Evolutionary conservation across 1,140 invertebrate genomes (phyloP), one percentile per base, ranked within the genome.

Genomic region (Hylaeus anthracinus): DNA sequence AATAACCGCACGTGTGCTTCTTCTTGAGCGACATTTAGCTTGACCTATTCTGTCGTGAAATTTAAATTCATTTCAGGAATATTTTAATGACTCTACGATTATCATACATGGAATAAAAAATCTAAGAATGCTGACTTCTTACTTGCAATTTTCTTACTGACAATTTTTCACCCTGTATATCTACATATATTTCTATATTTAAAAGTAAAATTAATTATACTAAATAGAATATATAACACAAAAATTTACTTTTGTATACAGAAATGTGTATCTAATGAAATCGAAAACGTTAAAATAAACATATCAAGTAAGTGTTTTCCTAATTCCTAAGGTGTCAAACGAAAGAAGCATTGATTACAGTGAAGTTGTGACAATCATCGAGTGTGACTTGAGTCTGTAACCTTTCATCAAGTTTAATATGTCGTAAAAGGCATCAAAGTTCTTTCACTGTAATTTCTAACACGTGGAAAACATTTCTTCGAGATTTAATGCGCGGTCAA

Each of bases 81-180:
- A 53, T 45, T 72, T 14, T 6, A 61, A 15, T 39, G 26, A 63
- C 65, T 64, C 41, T 6, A 65, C 9, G 26, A 64, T 37, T 6
- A 15, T 58, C n/a, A 39, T 63, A 26, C 37, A 12, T 48, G 48
- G 39, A 4, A 6, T 10, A n/a, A 26, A 39, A 55, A 72, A 64
- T 39, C 60, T 51, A 63, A 61, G 73, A 79, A 65, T 72, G 65
- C 70, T 51, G 26, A 9, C 66, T 65, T 39, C 51, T 14, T 26
- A 26, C 26, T 26, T 26, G 26, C 26, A 26, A 26, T 26, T 26
- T 26, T 26, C 26, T 26, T 26, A 26, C 26, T 26, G 26, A 26
- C 26, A 26, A 26, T 26, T 26, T 26, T 26, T 26, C 26, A 26
- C 26, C 26, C 26, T 26, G 26, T 26, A 26, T 26, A 26, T 26